Evolutionary conservation across 2,113 vertebrate species (phyloP).

Genomic region (Scartelaos histophorus): DNA sequence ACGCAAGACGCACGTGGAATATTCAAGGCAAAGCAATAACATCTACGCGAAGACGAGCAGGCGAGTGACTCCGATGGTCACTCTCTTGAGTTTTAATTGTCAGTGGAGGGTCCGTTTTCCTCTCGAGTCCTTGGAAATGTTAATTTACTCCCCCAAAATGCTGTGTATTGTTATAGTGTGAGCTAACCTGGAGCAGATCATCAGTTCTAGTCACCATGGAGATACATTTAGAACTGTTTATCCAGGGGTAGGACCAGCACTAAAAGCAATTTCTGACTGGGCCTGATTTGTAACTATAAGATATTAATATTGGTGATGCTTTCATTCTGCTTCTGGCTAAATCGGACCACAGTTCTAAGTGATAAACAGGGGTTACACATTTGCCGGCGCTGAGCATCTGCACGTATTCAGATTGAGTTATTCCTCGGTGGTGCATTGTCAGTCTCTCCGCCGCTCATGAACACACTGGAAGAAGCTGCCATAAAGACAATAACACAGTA

Average conservation of each 20-base stretch:
- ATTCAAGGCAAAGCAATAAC: no score
- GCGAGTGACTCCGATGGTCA: not conserved
- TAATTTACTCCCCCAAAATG: no score
- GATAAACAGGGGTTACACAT: conserved; percentile 35
- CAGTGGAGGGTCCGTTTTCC: no score
- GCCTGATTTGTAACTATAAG: not conserved
- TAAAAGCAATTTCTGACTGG: not conserved
- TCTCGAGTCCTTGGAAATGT: no score
- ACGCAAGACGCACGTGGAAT: no score
- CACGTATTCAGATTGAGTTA: conserved; percentile 45
- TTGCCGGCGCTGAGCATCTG: conserved; percentile 56
- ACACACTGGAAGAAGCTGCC: conserved; percentile 31
- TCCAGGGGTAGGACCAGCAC: no score
- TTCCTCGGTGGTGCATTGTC: conserved; percentile 38
- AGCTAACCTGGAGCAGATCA: no score
- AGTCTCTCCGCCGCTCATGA: conserved; percentile 45
- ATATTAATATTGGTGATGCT: not conserved
- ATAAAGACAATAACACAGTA: conserved; percentile 37
- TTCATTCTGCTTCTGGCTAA: not conserved
- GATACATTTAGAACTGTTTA: no score
- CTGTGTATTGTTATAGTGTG: no score
- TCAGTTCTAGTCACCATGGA: no score
- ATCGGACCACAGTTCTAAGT: conserved; percentile 22
- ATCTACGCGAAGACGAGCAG: not conserved
- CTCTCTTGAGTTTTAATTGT: no score